phyloP scores from a whole-genome alignment of 2,797 vertebrate genomes.

The Pithecia hirsuta region DNA sequence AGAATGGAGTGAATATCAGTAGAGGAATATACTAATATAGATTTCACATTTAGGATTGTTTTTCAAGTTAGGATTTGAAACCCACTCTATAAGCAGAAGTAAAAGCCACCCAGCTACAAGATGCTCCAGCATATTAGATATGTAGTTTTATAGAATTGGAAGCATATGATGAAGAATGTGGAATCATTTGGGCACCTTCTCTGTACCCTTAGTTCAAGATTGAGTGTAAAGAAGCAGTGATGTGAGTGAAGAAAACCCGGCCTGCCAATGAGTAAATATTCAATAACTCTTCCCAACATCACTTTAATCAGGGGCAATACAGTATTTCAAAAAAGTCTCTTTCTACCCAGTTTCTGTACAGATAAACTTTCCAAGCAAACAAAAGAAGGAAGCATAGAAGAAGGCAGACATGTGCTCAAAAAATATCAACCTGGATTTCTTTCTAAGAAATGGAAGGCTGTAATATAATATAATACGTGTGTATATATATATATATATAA shows the following conservation, averaged over 20 bases:
- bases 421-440: neutral
- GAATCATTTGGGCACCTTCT: neutral
- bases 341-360: neutral
- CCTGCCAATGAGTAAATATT: neutral
- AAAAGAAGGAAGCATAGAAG: neutral
- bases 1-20: neutral
- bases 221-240: neutral
- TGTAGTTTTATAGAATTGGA: neutral
- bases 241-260: neutral
- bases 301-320: neutral
- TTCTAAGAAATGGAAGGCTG: neutral
- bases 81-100: neutral
- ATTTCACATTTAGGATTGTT: neutral
- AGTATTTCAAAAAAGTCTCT: neutral
- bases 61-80: neutral
- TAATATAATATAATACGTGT: too few species aligned
- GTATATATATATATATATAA: too few species aligned
- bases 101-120: neutral
- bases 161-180: neutral
- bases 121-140: neutral
- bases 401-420: neutral
- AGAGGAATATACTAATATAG: neutral
- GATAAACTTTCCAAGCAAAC: neutral
- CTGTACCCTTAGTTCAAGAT: neutral
- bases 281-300: neutral